These are phyloP conservation scores for Leontocebus nigricollis DNA, from an alignment of 2,797 vertebrate species.

Conservation along the genomic window DNA sequence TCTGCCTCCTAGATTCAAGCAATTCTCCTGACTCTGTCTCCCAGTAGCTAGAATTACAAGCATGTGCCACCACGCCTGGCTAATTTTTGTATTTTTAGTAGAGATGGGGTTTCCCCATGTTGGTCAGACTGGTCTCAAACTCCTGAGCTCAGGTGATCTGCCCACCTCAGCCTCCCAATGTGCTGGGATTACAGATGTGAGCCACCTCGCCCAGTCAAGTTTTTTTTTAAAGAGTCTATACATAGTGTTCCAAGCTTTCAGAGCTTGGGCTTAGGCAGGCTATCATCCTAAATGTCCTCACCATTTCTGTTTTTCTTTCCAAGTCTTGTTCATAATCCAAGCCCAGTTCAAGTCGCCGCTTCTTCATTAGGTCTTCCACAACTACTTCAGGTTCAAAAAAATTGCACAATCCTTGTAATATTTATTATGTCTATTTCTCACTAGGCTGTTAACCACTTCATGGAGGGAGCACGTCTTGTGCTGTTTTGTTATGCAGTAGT, in stretches of 20 bases:
- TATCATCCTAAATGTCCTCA: constrained; percentile 1
- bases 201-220: no score
- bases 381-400: neutral
- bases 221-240: neutral
- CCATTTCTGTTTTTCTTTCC: neutral
- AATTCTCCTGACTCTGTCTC: no score
- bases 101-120: no score
- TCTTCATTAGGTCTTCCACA: neutral
- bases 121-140: no score
- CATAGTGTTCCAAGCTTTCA: neutral
- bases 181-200: no score
- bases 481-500: neutral
- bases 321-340: neutral
- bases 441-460: neutral
- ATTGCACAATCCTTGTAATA: neutral
- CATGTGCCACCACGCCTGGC: no score
- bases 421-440: neutral
- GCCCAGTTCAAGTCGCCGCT: neutral
- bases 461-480: neutral
- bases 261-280: neutral
- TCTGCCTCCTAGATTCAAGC: no score
- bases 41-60: no score
- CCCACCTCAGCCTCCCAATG: no score
- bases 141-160: no score
- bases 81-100: no score